Evolutionary conservation across 2,113 vertebrate genomes (phyloP), one percentile per base, ranked within the genome.

Genomic region (Atlantisia rogersi): DNA sequence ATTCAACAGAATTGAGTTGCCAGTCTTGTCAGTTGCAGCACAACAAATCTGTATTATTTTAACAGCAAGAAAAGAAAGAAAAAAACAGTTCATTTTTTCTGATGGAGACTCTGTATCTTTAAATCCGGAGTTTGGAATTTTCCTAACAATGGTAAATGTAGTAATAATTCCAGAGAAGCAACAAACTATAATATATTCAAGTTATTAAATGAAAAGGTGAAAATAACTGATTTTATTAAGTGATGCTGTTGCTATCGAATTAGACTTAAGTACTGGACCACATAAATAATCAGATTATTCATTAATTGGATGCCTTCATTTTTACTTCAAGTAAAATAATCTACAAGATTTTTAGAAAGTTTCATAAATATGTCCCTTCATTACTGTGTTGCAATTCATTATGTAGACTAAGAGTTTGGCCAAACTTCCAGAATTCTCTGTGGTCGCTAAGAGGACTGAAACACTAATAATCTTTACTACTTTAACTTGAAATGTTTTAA

Each of bases 41-140:
- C 99, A 99, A 95, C 99, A 99, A 97, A 99, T 99, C 97, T 98
- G 98, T 96, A 98, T 99, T 63, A 98, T 99, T 82, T 98, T 99
- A 94, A 98, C 98, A 95, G 98, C 98, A 70, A 99, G 98, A 94
- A 99, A 99, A 98, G 98, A 99, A 95, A 98, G 98, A 80, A 99
- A 98, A 94, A 97, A 97, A 4, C 98, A 98, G 59, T 99, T 99
- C 52, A 95, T 99, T 96, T 99, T 99, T 97, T 99, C 99, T 15
- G 99, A 99, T 81, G 99, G 99, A 80, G 99, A 99, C 75, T 75
- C 97, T 64, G 99, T 99, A 32, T 97, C 99, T 95, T 98, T 99
- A 98, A 99, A 99, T 93, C 98, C 98, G 46, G 99, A 99, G 95
- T 99, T 99, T 92, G 99, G 99, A 91, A 98, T 99, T 97, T 99